Base-by-base conservation (phyloP, 37 sponge, comb jelly and placozoan species). In the Sycon ciliatum region DNA sequence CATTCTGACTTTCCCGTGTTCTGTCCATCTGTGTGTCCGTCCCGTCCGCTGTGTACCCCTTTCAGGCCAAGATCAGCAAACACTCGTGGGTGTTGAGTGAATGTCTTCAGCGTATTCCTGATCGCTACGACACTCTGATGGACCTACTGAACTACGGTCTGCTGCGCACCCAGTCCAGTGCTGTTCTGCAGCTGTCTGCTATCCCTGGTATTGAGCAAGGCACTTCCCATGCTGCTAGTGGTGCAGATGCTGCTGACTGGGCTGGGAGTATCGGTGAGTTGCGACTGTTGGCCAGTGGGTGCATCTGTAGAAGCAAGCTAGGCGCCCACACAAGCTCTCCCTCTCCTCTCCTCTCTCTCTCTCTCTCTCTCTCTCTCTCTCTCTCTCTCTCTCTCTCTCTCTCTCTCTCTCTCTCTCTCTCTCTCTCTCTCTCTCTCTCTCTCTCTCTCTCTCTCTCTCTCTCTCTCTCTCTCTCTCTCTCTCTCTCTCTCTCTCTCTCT, bases 71-170 rank as follows among this genome's bases (percentile, higher is more conserved):
- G 37, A 57, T 87, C 3, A 55, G 56, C 27, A 73, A 87, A 55
- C 28, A 31, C 3, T 56, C 39, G 20, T 83, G 84, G 84, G 84
- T 87, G 58, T 62, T 87, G 26, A 57, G 73, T 36, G 88, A 87
- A 68, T 87, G 88, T 34, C 34, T 83, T 11, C 68, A 65, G 30
- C 53, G 84, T 38, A 68, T 76, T 0, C 60, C 88, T 0, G 62
- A 24, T 0, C 76, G 83, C 60, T 73, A 57, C 49, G 53, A 73
- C 0, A 66, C 87, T 2, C 54, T 74, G 20, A 83, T 29, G 32
- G 78, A 82, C 54, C 76, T 90, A 27, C 75, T 90, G 28, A 37
- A 42, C 22, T 90, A 83, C 31, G 87, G 91, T 18, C 73, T 86
- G 76, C n/a, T n/a, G n/a, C n/a, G n/a, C n/a, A n/a, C n/a, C n/a